A percentile compares a stretch with the other conserved stretches of the same genome.
phyloP scores from a whole-genome alignment of 2,888 invertebrate genomes.

The Thyatira batis region DNA sequence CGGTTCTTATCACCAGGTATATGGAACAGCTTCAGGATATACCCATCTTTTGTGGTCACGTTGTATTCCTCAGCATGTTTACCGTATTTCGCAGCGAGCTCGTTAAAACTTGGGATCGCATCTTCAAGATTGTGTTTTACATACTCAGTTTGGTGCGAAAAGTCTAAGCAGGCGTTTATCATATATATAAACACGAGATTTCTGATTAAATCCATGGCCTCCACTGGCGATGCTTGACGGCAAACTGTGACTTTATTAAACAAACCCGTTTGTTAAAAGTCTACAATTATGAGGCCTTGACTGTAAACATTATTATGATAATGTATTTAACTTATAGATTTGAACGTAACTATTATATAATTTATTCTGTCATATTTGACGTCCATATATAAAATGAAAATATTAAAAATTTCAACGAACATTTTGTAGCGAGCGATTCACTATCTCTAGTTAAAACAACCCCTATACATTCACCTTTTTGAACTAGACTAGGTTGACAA shows the following conservation, averaged over 20 bases:
- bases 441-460: too few relatives aligned
- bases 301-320: neutral
- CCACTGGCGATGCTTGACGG: neutral
- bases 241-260: neutral
- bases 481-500: too few relatives aligned
- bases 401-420: too few relatives aligned
- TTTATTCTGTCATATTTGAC: too few relatives aligned
- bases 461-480: too few relatives aligned
- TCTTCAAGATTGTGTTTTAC: slow-evolving; percentile 11
- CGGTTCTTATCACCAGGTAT: slow-evolving; percentile 30
- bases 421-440: too few relatives aligned
- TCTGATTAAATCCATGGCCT: neutral
- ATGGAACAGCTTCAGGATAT: slow-evolving; percentile 38
- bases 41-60: slow-evolving; percentile 46
- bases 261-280: neutral
- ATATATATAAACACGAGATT: neutral
- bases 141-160: neutral
- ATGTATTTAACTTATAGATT: too few relatives aligned
- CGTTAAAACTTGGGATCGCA: slow-evolving; percentile 23
- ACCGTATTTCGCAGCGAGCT: slow-evolving; percentile 24
- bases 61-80: slow-evolving; percentile 26
- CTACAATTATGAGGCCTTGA: neutral
- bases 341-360: too few relatives aligned
- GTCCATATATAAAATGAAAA: too few relatives aligned
- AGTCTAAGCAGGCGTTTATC: neutral